Evolutionary conservation across 2,113 vertebrate species (phyloP).

Genomic region (Spea multiplicata): DNA sequence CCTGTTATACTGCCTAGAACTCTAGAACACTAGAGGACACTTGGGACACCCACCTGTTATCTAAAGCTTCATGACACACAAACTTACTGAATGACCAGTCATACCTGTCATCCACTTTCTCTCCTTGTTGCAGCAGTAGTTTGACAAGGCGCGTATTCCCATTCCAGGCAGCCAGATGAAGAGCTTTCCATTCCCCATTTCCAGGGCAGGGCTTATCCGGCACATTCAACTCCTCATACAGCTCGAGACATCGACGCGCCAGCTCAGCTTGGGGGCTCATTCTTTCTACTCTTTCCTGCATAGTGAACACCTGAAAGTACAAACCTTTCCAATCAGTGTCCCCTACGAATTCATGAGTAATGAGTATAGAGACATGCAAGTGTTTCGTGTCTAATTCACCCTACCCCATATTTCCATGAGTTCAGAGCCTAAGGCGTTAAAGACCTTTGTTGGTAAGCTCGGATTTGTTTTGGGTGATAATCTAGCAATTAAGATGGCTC

Average conservation of each 20-base stretch:
- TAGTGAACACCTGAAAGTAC: neutral
- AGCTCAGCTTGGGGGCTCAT: conserved; percentile 19
- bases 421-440: too few relatives aligned
- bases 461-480: too few relatives aligned
- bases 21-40: too few relatives aligned
- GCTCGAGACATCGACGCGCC: conserved; percentile 44
- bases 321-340: neutral
- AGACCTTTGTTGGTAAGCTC: too few relatives aligned
- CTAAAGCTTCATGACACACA: too few relatives aligned
- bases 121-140: conserved; percentile 55
- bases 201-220: neutral
- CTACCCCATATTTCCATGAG: too few relatives aligned
- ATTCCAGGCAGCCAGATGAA: conserved; percentile 52
- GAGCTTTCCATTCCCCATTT: conserved; percentile 15
- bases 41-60: too few relatives aligned
- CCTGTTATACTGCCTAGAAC: too few relatives aligned
- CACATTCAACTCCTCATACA: conserved; percentile 30
- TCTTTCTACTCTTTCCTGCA: conserved; percentile 32
- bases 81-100: neutral
- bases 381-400: too few relatives aligned
- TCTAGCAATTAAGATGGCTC: neutral
- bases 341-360: too few relatives aligned
- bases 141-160: conserved; percentile 46
- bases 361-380: too few relatives aligned
- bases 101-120: conserved; percentile 56